Percentiles rank a stretch among this genome's conserved stretches.
These are phyloP conservation scores for Tricholauxania praeusta DNA, from an alignment of 2,888 invertebrate species.

Conservation along the genomic window DNA sequence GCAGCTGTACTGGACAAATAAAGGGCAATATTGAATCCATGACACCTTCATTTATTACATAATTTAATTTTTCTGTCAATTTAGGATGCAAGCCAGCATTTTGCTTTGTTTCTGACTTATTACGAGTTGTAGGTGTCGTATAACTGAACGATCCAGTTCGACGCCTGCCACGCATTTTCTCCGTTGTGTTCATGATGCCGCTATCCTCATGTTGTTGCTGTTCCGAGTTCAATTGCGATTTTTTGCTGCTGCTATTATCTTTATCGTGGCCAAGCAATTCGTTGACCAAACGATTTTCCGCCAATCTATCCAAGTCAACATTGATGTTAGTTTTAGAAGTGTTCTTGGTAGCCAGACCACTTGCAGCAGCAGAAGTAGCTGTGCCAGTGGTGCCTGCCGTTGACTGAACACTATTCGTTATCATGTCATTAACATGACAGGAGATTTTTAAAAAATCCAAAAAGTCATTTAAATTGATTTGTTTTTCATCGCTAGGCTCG, in stretches of 20 bases:
- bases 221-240: conserved; percentile 36
- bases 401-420: conserved; percentile 51
- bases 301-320: conserved; percentile 61
- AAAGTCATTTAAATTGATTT: conserved; percentile 65
- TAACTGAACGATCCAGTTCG: conserved; percentile 17
- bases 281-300: conserved; percentile 63
- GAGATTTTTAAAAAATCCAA: conserved; percentile 67
- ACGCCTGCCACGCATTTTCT: conserved; percentile 7
- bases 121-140: neutral
- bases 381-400: conserved; percentile 37
- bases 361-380: conserved; percentile 14
- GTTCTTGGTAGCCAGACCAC: neutral
- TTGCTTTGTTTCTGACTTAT: neutral
- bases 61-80: conserved; percentile 62
- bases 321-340: conserved; percentile 38
- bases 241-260: conserved; percentile 39
- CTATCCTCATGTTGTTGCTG: conserved; percentile 14
- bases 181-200: neutral
- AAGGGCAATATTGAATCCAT: conserved; percentile 86
- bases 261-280: conserved; percentile 51
- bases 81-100: conserved; percentile 57
- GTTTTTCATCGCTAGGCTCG: conserved; percentile 35
- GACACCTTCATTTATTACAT: conserved; percentile 84
- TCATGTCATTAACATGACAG: conserved; percentile 67
- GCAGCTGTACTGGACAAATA: conserved; percentile 69